Evolutionary conservation across 2,888 invertebrate species (phyloP), one percentile per base, ranked within the genome.

Genomic region (Melieria crassipennis): DNA sequence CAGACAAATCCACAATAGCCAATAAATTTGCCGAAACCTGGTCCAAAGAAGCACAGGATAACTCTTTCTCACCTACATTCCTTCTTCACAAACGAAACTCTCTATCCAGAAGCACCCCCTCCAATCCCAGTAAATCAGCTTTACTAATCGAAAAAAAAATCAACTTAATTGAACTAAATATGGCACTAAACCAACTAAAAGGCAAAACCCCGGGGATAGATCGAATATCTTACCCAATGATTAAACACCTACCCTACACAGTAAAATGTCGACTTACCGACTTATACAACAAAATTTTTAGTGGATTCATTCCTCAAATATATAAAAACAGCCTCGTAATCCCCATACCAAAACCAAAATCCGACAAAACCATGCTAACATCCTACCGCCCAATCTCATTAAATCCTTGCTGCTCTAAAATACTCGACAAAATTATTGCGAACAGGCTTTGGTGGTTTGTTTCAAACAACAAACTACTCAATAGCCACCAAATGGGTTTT

Each of bases 351-450:
- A 74, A 70, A 72, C 64, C 60, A 48, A 45, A 62, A 4, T 6
- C 13, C 1, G 58, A 68, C 60, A 74, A 72, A 62, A 69, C 63
- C 9, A 10, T 50, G 4, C 5, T 68, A 4, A 46, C 13, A 3
- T 74, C 74, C 0, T 73, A 72, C 13, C 11, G 66, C 9, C 71
- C 71, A 6, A 75, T 75, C 6, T 73, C 71, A 5, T 63, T 73
- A 2, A 72, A 72, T 10, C 30, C 61, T 5, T 65, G 58, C 16
- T n/a, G 45, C 4, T 43, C 66, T 3, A 69, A 72, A 10, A 10
- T 65, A 0, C n/a, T 66, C 6, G 65, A 69, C 50, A 69, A 62
- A 66, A 69, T 71, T 30, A 57, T 71, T 13, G 65, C 65, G 0
- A 71, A 71, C 13, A 52, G 73, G 9, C 48, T 73, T 43, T 73